Evolutionary conservation across 53 echinoderm and acorn worm genomes (phyloP).

Genomic region (Henricia sp.): DNA sequence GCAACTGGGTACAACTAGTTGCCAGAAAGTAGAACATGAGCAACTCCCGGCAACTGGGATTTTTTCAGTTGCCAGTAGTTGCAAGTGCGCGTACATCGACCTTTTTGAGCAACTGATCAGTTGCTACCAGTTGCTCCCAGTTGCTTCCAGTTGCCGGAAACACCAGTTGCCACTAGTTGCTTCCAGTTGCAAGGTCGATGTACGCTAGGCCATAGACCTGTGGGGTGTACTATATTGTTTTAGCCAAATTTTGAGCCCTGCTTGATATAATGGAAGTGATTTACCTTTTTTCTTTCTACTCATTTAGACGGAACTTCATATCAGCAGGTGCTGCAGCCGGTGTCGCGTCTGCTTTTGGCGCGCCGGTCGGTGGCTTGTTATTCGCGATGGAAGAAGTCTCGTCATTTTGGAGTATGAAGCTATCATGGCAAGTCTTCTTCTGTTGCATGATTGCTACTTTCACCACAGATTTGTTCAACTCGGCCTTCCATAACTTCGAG

Average conservation of each 20-base stretch:
- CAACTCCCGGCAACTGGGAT: no score
- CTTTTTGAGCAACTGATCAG: no score
- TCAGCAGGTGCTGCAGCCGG: constrained; percentile 98
- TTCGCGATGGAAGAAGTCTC: constrained; percentile 99
- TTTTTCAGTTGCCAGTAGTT: no score
- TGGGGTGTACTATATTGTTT: neutral
- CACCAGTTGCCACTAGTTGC: no score
- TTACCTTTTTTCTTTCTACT: neutral
- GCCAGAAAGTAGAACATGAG: no score
- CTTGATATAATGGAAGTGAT: neutral
- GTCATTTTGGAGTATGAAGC: constrained; percentile 98
- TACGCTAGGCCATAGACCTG: no score
- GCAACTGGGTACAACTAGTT: no score
- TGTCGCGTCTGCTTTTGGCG: constrained; percentile 98
- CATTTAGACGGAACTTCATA: constrained; percentile 90
- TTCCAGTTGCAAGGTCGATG: no score
- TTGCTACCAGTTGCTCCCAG: no score
- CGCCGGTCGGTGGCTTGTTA: constrained; percentile 96
- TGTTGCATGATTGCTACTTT: constrained; percentile 99
- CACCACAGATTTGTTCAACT: constrained; percentile 99
- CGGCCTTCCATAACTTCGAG: constrained; percentile 92
- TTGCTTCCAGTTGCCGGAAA: no score
- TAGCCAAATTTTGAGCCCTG: neutral
- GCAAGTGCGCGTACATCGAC: no score
- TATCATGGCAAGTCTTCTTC: constrained; percentile 98